A percentile compares a stretch with the other conserved stretches of the same genome.
phyloP scores from a whole-genome alignment of 2,888 invertebrate species.

The Epiblema foenella region DNA sequence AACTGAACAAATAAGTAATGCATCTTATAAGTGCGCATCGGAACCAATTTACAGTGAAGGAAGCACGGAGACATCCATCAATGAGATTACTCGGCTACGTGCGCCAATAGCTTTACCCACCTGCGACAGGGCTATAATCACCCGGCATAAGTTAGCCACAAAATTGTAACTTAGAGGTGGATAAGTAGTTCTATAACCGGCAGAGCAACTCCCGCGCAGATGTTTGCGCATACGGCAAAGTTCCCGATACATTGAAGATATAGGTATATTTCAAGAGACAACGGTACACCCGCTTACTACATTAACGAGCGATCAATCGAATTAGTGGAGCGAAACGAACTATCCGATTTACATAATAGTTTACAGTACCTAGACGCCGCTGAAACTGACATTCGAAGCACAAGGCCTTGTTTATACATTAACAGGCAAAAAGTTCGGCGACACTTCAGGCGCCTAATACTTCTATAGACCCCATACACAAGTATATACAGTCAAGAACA shows the following conservation, averaged over 20 bases:
- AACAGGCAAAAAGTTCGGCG: no score
- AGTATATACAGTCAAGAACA: no score
- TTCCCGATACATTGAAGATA: no score
- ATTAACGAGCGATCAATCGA: conserved; percentile 26
- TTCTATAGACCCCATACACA: no score
- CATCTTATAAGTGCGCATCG: background rate
- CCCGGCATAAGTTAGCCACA: conserved; percentile 54
- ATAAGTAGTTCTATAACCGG: conserved; percentile 52
- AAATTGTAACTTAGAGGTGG: conserved; percentile 56
- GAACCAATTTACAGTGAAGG: background rate
- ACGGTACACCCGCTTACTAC: conserved; percentile 12
- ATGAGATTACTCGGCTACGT: conserved; percentile 61
- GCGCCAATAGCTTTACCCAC: conserved; percentile 49
- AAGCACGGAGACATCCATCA: conserved; percentile 52
- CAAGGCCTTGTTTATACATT: no score
- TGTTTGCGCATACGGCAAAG: conserved; percentile 47
- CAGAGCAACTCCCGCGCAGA: conserved; percentile 28
- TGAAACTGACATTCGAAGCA: no score
- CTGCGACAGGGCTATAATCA: conserved; percentile 53
- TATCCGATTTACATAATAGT: background rate
- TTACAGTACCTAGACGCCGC: no score
- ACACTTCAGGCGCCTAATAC: no score
- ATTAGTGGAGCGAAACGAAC: conserved; percentile 29
- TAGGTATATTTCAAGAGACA: no score
- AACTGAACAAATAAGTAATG: background rate